Evolutionary conservation across 2,888 invertebrate genomes (phyloP).

Genomic region (Eilema depressum): DNA sequence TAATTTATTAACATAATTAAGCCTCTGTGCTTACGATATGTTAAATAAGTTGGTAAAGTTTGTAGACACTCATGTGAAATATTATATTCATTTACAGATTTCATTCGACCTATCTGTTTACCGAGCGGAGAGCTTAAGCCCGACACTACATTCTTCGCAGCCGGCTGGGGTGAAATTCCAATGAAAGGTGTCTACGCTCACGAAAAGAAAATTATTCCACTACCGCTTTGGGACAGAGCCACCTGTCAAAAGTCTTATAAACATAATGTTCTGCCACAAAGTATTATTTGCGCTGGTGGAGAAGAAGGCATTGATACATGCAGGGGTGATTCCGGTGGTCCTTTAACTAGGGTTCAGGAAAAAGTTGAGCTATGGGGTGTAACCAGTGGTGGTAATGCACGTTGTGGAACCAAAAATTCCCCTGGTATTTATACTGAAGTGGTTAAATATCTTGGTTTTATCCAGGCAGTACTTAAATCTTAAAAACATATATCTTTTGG

Average conservation of each 20-base stretch:
- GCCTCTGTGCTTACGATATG: neutral
- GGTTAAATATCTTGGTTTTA: slow-evolving; percentile 58
- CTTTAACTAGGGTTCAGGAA: slow-evolving; percentile 52
- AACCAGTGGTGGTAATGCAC: slow-evolving; percentile 55
- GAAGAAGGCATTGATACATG: slow-evolving; percentile 61
- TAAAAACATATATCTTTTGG: neutral
- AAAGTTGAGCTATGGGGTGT: slow-evolving; percentile 59
- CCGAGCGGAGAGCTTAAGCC: slow-evolving; percentile 47
- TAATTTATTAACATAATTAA: too few relatives aligned
- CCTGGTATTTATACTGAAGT: slow-evolving; percentile 68
- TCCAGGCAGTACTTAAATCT: slow-evolving; percentile 44
- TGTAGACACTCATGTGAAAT: neutral
- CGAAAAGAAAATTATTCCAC: slow-evolving; percentile 57
- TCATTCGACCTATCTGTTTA: slow-evolving; percentile 64
- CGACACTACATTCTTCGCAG: slow-evolving; percentile 50
- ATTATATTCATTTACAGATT: slow-evolving; percentile 53
- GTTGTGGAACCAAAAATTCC: slow-evolving; percentile 58
- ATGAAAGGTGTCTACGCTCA: slow-evolving; percentile 45
- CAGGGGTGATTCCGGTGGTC: slow-evolving; percentile 68
- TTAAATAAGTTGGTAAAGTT: neutral
- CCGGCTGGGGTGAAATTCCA: slow-evolving; percentile 62
- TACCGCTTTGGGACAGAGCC: slow-evolving; percentile 52
- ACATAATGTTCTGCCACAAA: slow-evolving; percentile 44
- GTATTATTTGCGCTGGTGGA: slow-evolving; percentile 66
- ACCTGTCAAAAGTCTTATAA: slow-evolving; percentile 51